These are phyloP conservation scores for Melitaea athalia DNA, from an alignment of 2,888 invertebrate species.

Conservation along the genomic window DNA sequence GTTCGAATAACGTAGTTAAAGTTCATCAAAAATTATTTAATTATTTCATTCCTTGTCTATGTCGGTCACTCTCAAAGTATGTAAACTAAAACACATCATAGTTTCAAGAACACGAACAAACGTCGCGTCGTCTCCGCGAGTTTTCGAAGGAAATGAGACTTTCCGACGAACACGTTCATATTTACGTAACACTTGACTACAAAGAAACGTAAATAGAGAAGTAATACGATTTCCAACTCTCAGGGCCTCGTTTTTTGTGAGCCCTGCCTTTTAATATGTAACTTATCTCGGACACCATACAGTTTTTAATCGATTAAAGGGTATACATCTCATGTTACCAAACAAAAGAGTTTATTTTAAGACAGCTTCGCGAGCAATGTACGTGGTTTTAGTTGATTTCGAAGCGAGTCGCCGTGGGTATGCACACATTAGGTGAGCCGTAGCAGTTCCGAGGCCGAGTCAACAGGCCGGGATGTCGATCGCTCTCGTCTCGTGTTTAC, in stretches of 20 bases:
- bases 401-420: conserved; percentile 27
- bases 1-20: neutral
- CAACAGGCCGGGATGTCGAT: conserved; percentile 76
- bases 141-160: conserved; percentile 75
- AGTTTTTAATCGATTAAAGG: conserved; percentile 32
- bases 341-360: conserved; percentile 24
- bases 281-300: conserved; percentile 49
- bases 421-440: conserved; percentile 40
- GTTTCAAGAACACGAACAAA: conserved; percentile 43
- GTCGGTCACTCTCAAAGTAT: conserved; percentile 32
- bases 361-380: conserved; percentile 37
- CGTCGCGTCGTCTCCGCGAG: conserved; percentile 55
- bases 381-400: conserved; percentile 35
- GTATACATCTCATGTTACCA: conserved; percentile 40
- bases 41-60: conserved; percentile 1
- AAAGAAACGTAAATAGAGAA: conserved; percentile 80
- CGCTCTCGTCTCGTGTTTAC: conserved; percentile 64
- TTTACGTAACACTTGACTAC: conserved; percentile 81
- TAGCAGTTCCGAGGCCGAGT: conserved; percentile 56
- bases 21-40: neutral
- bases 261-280: conserved; percentile 38
- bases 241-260: conserved; percentile 62
- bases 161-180: conserved; percentile 74
- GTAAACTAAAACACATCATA: conserved; percentile 44
- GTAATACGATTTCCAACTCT: conserved; percentile 77